Base-by-base conservation (phyloP, 2,888 invertebrate genomes). In the Oasisia sp. region DNA sequence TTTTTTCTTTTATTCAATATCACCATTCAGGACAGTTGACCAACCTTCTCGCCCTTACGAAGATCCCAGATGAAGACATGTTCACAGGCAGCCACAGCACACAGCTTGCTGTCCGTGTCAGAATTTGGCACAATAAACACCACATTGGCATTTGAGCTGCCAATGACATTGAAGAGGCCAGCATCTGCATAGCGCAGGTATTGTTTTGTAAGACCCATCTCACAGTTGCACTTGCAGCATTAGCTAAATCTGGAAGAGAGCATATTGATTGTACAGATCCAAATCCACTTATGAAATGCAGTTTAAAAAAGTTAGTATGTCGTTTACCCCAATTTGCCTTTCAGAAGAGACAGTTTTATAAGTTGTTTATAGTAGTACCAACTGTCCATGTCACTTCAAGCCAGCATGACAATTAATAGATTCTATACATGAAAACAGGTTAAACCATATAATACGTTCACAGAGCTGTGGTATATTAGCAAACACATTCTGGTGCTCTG, bases 61-160 rank as follows among this genome's bases (percentile, higher is more conserved):
- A 99, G 97, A 97, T 99, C 99, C 99, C 99, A 99, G 95, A 99
- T 97, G 95, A 98, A 97, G 93, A 99, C 98, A 97, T 98, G 98
- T 97, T 99, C 99, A 95, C 98, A 98, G 12, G 98, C 98, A 92
- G 98, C 98, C n/a, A 98, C 98, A 90, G 98, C 99, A 91, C 98
- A 97, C 96, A 97, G 98, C 96, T 98, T 97, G 90, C 98, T 98
- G 95, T 98, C 98, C 93, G 97, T 97, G 91, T 97, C 97, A 74
- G 74, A 74, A 94, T 98, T 97, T 93, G 98, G 97, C 89, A 98
- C 97, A 0, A 99, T 97, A 96, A 98, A 98, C 92, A 97, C 97
- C 58, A 98, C 97, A 96, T 99, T 99, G 94, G 98, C 98, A 93
- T 98, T 96, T 32, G 95, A 94, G 92, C 96, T 97, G 7, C 98